Evolutionary conservation across 2,113 vertebrate genomes (phyloP).

Genomic region (Micronycteris hirsuta): DNA sequence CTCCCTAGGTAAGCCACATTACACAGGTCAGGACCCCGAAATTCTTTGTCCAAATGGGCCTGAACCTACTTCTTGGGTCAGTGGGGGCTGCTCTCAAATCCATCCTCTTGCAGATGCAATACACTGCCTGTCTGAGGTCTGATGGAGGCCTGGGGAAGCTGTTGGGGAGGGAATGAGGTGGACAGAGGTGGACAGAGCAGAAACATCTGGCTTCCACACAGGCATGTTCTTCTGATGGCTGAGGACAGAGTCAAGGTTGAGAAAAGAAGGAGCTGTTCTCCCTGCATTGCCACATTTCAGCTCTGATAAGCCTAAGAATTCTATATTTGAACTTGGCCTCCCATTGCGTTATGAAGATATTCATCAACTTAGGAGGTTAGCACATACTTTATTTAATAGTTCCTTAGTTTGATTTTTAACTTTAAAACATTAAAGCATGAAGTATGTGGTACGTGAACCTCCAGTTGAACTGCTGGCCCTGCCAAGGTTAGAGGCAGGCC

Average conservation of each 20-base stretch:
- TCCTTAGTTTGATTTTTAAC: not conserved
- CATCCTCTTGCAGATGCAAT: not conserved
- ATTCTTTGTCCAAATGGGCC: not conserved
- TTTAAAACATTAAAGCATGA: not conserved
- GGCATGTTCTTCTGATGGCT: not conserved
- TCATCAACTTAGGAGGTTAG: not conserved
- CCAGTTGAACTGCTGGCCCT: not conserved
- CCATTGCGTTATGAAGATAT: not conserved
- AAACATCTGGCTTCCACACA: not conserved
- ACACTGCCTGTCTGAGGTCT: accelerated
- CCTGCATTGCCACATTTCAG: not conserved
- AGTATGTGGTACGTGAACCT: not conserved
- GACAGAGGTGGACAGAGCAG: not conserved
- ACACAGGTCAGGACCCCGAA: not conserved
- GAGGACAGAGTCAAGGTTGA: not conserved
- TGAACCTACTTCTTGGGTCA: not conserved
- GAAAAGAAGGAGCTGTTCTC: not conserved
- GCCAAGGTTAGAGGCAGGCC: not conserved
- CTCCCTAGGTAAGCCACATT: not conserved
- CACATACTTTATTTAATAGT: not conserved
- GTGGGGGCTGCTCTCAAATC: not conserved
- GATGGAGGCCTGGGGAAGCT: not conserved
- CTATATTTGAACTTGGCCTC: not conserved
- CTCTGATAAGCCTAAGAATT: not conserved
- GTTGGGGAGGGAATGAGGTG: not conserved